phyloP scores from a whole-genome alignment of 2,113 vertebrate species.

The Holacanthus passer region DNA sequence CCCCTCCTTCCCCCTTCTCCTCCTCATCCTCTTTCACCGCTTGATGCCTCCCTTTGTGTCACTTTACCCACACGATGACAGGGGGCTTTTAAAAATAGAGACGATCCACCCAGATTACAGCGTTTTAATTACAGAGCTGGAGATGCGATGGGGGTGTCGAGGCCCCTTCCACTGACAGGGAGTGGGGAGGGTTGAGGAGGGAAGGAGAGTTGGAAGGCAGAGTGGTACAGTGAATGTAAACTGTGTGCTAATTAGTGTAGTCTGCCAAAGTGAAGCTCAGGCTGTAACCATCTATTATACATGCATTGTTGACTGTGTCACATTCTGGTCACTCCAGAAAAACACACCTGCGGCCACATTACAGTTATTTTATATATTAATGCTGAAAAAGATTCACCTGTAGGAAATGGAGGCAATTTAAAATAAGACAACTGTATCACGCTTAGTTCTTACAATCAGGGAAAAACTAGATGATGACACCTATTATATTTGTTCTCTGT shows the following conservation, averaged over 20 bases:
- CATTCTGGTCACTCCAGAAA: slow-evolving; percentile 12
- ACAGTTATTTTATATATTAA: slow-evolving; percentile 25
- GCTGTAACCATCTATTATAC: slow-evolving; percentile 57
- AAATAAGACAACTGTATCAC: neutral
- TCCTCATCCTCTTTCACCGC: slow-evolving; percentile 26
- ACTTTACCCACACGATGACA: slow-evolving; percentile 72
- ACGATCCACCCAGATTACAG: slow-evolving; percentile 81
- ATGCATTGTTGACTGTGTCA: slow-evolving; percentile 17
- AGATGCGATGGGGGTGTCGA: slow-evolving; percentile 68
- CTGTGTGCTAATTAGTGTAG: slow-evolving; percentile 75
- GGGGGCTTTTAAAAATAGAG: slow-evolving; percentile 83
- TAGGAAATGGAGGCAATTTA: neutral
- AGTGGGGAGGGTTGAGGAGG: slow-evolving; percentile 25
- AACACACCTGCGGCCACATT: slow-evolving; percentile 17
- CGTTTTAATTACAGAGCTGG: slow-evolving; percentile 86
- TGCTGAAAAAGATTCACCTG: neutral
- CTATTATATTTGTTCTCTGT: neutral
- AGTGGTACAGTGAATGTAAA: slow-evolving; percentile 65
- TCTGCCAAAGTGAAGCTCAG: slow-evolving; percentile 40
- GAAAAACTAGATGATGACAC: neutral
- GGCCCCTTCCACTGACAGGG: slow-evolving; percentile 63
- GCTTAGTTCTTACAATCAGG: neutral
- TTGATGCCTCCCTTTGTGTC: slow-evolving; percentile 67
- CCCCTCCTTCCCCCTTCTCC: neutral
- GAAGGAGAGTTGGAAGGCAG: slow-evolving; percentile 44